phyloP scores from a whole-genome alignment of 2,113 vertebrate genomes.

The Coreoperca whiteheadi region DNA sequence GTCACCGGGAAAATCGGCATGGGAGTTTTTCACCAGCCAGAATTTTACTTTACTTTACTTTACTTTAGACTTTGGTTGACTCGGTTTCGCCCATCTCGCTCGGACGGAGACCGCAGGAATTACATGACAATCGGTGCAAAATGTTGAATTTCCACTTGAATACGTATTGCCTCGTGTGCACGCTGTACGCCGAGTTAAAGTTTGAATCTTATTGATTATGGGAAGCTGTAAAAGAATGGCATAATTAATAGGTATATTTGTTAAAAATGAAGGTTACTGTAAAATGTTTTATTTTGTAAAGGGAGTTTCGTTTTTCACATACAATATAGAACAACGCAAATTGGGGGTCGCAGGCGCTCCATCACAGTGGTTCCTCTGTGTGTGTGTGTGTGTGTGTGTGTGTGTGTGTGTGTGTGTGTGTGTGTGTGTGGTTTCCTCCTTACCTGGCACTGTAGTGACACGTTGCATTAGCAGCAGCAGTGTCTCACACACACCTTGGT shows the following conservation, averaged over 20 bases:
- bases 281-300: conserved; percentile 1
- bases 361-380: neutral
- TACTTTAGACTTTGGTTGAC: neutral
- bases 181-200: neutral
- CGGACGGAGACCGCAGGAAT: fast-evolving
- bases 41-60: neutral
- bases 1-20: neutral
- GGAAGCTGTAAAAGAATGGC: fast-evolving
- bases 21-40: fast-evolving
- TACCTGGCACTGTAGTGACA: conserved; percentile 64
- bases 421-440: neutral
- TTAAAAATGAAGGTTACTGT: neutral
- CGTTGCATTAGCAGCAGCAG: conserved; percentile 67
- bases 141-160: neutral
- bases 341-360: neutral
- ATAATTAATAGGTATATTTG: fast-evolving
- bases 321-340: too few relatives aligned
- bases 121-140: fast-evolving
- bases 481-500: conserved; percentile 7
- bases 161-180: fast-evolving
- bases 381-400: conserved; percentile 22
- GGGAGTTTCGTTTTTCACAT: neutral
- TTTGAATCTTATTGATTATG: fast-evolving
- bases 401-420: conserved; percentile 21
- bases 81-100: neutral